A percentile compares a stretch with the other conserved stretches of the same genome.
These are phyloP conservation scores for Anhinga rufa DNA, from an alignment of 2,113 vertebrate species.

Conservation along the genomic window DNA sequence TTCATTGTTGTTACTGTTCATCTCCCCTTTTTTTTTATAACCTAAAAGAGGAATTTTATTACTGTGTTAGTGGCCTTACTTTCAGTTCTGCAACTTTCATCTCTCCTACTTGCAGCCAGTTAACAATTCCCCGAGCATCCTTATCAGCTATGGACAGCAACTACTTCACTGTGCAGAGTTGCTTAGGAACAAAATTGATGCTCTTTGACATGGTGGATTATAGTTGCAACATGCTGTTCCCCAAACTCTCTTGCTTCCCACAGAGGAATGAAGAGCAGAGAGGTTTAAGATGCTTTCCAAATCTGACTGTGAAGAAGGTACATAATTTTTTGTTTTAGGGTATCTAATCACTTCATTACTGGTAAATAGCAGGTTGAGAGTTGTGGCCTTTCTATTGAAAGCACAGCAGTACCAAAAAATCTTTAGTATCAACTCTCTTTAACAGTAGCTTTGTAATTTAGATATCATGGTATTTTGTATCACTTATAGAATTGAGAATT, in stretches of 20 bases:
- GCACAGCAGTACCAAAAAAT: background rate
- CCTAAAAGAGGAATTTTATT: background rate
- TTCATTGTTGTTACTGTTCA: background rate
- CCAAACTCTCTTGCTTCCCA: background rate
- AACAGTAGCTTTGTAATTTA: background rate
- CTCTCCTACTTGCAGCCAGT: background rate
- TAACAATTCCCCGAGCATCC: conserved; percentile 26
- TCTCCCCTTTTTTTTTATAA: background rate
- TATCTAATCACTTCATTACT: background rate
- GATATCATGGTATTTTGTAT: background rate
- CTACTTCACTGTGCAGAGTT: conserved; percentile 12
- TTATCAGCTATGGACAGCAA: conserved; percentile 47
- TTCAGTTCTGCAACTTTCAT: conserved; percentile 22
- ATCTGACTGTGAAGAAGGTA: background rate
- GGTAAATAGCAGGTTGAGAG: background rate
- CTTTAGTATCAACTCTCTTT: background rate
- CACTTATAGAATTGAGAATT: background rate
- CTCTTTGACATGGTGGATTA: conserved; percentile 39
- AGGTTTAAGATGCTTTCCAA: background rate
- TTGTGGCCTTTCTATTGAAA: background rate
- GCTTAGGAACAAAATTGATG: conserved; percentile 58
- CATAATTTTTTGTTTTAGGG: background rate
- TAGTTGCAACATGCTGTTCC: background rate
- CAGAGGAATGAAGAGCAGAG: background rate
- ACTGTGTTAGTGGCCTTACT: background rate